Base-by-base conservation (phyloP, 2,797 vertebrate genomes). In the Coreius guichenoti region DNA sequence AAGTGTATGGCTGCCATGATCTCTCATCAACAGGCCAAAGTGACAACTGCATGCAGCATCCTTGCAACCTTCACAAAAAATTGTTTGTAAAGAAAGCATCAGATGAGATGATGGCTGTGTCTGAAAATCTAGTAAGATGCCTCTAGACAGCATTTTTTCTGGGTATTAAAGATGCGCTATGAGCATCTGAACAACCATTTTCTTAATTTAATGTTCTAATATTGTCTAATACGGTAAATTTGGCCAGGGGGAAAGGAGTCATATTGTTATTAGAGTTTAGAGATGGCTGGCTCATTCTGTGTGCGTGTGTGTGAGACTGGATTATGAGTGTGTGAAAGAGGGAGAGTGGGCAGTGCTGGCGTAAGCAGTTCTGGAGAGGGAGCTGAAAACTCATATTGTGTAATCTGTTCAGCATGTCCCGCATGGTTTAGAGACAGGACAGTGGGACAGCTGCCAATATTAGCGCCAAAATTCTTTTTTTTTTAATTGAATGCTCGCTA, bases 331-430 rank as follows among this genome's bases (percentile, higher is more conserved):
- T 87, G 90, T 89, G 76, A 88, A 81, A 88, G 36, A 86, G 90
- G 86, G 87, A 86, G 91, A 88, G 92, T 87, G 93, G 93, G 90
- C 90, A 90, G 80, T 90, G 93, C 93, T 90, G 86, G 92, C 89
- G 91, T 83, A 49, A 9, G 80, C 80, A 63, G 91, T 90, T 83
- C 81, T 86, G 85, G 81, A 89, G 88, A 92, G 91, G 86, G 77
- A 88, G 86, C 90, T 86, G 91, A 93, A 91, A 91, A 92, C 91
- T 33, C 92, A 95, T 96, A 95, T 94, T 95, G 89, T 91, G 91
- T 89, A 91, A 96, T 95, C 96, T 95, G 93, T 94, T 95, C 89
- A 93, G 93, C 91, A 91, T 86, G 92, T 87, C 93, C 88, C 92
- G 92, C 86, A 89, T 92, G 87, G 87, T 90, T 93, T 88, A 92